Evolutionary conservation across 2,113 vertebrate species (phyloP).

Genomic region (Semnornis frantzii): DNA sequence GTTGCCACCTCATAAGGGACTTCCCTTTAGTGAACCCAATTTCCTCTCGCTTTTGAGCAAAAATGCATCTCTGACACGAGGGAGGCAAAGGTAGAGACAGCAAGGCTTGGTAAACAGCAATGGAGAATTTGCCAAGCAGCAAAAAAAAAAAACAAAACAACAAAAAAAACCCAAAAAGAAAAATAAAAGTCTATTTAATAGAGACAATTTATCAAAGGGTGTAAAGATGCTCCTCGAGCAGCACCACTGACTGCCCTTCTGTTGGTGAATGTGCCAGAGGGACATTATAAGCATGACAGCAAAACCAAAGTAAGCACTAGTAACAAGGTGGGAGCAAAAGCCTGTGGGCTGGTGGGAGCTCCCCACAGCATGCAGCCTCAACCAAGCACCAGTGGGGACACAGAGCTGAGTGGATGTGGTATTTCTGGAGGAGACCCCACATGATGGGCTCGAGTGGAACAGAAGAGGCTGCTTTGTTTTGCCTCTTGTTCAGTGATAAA

Average conservation of each 20-base stretch:
- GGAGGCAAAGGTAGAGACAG: not conserved
- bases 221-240: not conserved
- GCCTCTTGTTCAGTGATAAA: not conserved
- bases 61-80: not conserved
- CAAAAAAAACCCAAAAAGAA: not conserved
- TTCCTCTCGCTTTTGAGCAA: not conserved
- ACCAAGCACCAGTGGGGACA: not conserved
- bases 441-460: not conserved
- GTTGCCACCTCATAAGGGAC: not conserved
- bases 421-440: not conserved
- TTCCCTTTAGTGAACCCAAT: slow-evolving; percentile 18
- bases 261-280: not conserved
- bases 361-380: not conserved
- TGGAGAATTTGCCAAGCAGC: not conserved
- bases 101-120: not conserved
- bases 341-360: not conserved
- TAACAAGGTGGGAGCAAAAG: not conserved
- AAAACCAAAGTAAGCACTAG: not conserved
- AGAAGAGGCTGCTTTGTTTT: not conserved
- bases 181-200: slow-evolving; percentile 40
- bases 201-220: not conserved
- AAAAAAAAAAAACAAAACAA: not conserved
- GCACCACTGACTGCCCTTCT: not conserved
- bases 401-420: not conserved
- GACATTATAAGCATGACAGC: not conserved